Evolutionary conservation across 1,140 invertebrate species (phyloP).

Genomic region (Pseudomyrmex gracilis): DNA sequence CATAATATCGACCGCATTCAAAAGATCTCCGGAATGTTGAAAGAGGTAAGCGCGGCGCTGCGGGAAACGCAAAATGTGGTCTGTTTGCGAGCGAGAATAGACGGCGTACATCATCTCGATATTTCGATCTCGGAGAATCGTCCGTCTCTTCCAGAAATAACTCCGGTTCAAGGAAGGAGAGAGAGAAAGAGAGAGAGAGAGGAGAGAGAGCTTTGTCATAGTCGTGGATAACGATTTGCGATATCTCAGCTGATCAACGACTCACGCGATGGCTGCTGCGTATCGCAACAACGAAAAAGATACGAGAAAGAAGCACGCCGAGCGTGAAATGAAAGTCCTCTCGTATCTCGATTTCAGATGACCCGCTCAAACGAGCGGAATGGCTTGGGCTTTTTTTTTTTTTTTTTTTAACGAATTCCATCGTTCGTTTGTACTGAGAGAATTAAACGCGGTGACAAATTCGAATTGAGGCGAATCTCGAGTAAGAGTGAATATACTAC

Average conservation of each 20-base stretch:
- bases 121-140: constrained; percentile 62
- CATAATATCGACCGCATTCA: not conserved
- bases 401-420: constrained; percentile 9
- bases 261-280: constrained; percentile 36
- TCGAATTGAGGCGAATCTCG: not conserved
- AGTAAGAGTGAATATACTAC: constrained; percentile 19
- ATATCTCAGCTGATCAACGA: constrained; percentile 59
- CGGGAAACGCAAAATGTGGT: constrained; percentile 35
- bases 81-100: constrained; percentile 41
- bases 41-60: not conserved
- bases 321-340: constrained; percentile 55
- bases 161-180: constrained; percentile 21
- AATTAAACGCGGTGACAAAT: not conserved
- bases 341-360: constrained; percentile 47
- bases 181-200: not conserved
- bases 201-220: constrained; percentile 54
- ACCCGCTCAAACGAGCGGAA: constrained; percentile 21
- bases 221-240: constrained; percentile 54
- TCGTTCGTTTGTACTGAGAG: not conserved
- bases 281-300: constrained; percentile 37
- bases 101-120: constrained; percentile 40
- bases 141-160: constrained; percentile 56
- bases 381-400: not conserved
- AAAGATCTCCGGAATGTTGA: not conserved
- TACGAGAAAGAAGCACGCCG: constrained; percentile 41